Evolutionary conservation across 2,113 vertebrate species (phyloP), one percentile per base, ranked within the genome.

Genomic region (Petrocephalus microphthalmus): DNA sequence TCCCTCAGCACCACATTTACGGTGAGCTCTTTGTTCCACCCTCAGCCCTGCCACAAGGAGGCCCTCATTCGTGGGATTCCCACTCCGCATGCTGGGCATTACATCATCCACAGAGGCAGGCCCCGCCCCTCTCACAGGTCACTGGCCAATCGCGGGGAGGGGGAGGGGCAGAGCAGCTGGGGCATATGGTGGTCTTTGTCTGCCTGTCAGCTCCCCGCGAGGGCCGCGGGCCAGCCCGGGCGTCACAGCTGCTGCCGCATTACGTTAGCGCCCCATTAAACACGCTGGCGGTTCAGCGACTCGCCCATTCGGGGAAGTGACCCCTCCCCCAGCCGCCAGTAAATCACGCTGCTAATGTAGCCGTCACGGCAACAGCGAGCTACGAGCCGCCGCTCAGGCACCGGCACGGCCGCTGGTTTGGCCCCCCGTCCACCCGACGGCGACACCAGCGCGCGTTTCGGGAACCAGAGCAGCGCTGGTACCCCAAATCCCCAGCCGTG

Each of bases 1-100:
- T 56, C 71, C 71, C 51, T 88, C 87, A 71, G 37, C 87, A 81
- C 87, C 87, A 45, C 71, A 51, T 88, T 81, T 82, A 82, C n/a
- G 87, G 29, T 25, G 19, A 88, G 22, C 49, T 45, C 87, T 87
- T 56, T 54, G 87, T 88, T 42, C 60, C 13, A 5, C 42, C 45
- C 29, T 22, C 81, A 29, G n/a, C 5, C 25, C 52, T 11, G 25
- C 15, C 84, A 54, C n/a, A 13, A 17, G 20, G 15, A 60, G 54
- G 17, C 54, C 11, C 33, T 85, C 84, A 54, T 54, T 54, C 29
- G 52, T 85, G 84, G 52, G 84, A 85, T 85, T 85, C 71, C 71
- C 22, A 11, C 52, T 13, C 52, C 29, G 15, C 29, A 37, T 22
- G 29, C 52, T 57, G 71, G 52, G 52, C 74, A 83, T 88, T 88